Evolutionary conservation across 2,888 invertebrate species (phyloP).

Genomic region (Polymixis lichenea): DNA sequence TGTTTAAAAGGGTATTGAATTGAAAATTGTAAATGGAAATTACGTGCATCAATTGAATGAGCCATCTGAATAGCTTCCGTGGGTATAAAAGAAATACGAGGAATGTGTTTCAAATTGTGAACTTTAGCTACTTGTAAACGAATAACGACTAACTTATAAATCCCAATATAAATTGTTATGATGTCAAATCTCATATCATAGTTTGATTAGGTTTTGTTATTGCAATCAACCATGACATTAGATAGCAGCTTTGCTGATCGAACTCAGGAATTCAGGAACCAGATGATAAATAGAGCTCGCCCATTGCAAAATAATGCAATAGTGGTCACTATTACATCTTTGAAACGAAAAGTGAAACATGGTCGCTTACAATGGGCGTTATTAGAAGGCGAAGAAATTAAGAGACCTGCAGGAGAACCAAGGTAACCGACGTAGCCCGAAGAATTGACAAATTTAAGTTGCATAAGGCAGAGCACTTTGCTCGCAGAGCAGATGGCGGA

Average conservation of each 20-base stretch:
- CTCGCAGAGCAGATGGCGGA: too few species aligned
- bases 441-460: too few species aligned
- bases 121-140: not conserved
- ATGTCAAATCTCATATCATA: not conserved
- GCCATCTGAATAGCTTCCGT: conserved; percentile 7
- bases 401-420: too few species aligned
- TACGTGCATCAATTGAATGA: conserved; percentile 23
- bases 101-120: not conserved
- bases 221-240: conserved; percentile 1
- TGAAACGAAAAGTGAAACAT: too few species aligned
- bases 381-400: too few species aligned
- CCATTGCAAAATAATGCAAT: too few species aligned
- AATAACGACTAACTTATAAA: not conserved
- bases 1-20: conserved; percentile 20
- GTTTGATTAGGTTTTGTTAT: conserved; percentile 9
- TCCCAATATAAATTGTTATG: not conserved
- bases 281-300: not conserved
- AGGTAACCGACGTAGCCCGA: too few species aligned
- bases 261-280: not conserved
- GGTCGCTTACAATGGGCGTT: too few species aligned
- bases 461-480: too few species aligned
- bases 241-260: not conserved
- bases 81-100: too few species aligned
- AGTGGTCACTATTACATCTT: too few species aligned
- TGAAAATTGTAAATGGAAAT: conserved; percentile 32